These are phyloP conservation scores for Blastobasis adustella DNA, from an alignment of 2,888 invertebrate species.

Conservation along the genomic window DNA sequence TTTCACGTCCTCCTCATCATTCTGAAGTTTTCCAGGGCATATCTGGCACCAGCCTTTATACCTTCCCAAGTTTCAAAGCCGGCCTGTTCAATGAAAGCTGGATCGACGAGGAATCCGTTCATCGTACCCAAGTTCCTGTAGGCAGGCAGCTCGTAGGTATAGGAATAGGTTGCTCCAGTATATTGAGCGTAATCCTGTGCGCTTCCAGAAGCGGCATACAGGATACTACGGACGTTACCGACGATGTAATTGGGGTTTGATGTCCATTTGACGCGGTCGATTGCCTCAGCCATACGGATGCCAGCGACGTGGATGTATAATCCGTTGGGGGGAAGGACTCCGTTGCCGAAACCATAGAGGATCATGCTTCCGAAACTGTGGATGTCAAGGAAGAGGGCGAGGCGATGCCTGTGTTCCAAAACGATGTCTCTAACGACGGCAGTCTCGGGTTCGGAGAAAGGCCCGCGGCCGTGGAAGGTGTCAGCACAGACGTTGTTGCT, in stretches of 20 bases:
- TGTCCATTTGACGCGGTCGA: slow-evolving; percentile 58
- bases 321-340: slow-evolving; percentile 63
- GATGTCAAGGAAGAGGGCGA: slow-evolving; percentile 80
- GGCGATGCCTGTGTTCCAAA: slow-evolving; percentile 45
- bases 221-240: slow-evolving; percentile 58
- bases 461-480: slow-evolving; percentile 74
- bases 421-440: slow-evolving; percentile 73
- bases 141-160: slow-evolving; percentile 77
- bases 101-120: slow-evolving; percentile 72
- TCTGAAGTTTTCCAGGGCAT: slow-evolving; percentile 23
- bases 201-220: slow-evolving; percentile 76
- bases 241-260: slow-evolving; percentile 57
- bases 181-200: slow-evolving; percentile 78
- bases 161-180: slow-evolving; percentile 67
- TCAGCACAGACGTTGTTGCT: slow-evolving; percentile 72
- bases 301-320: slow-evolving; percentile 49
- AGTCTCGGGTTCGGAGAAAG: slow-evolving; percentile 82
- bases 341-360: slow-evolving; percentile 46
- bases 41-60: slow-evolving; percentile 64
- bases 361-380: slow-evolving; percentile 84
- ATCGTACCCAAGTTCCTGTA: slow-evolving; percentile 30
- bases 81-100: slow-evolving; percentile 69
- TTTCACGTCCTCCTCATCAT: neutral
- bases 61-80: slow-evolving; percentile 77
- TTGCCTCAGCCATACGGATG: slow-evolving; percentile 53